Conservation (phyloP, 2,113 vertebrate species). For the Cricetomys ansorgei region DNA sequence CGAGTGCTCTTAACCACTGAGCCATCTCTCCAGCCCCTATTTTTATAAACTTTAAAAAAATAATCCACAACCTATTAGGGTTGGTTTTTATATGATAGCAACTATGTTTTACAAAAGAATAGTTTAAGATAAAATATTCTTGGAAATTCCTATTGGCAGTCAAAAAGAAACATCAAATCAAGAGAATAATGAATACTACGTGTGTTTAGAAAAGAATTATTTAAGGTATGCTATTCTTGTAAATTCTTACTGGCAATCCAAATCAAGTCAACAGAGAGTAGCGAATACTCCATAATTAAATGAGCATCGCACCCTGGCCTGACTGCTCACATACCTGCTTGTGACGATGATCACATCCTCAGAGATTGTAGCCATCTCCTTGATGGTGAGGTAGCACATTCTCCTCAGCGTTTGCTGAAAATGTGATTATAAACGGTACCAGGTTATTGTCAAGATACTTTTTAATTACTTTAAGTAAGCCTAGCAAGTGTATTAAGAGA, state of each 20-base stretch:
- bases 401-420: constrained; percentile 96
- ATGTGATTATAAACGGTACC: constrained; percentile 45
- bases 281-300: neutral
- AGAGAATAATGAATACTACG: neutral
- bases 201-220: constrained; percentile 39
- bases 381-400: constrained; percentile 99
- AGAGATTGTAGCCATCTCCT: constrained; percentile 99
- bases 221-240: neutral
- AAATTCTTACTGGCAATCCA: neutral
- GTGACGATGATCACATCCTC: constrained; percentile 99
- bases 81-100: constrained; percentile 39
- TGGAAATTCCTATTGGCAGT: constrained; percentile 15
- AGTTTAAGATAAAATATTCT: neutral
- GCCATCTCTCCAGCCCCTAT: neutral
- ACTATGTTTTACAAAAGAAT: constrained; percentile 31
- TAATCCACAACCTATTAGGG: neutral
- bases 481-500: constrained; percentile 16
- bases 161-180: constrained; percentile 35
- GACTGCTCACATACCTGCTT: constrained; percentile 91
- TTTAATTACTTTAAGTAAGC: constrained; percentile 27
- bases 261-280: neutral
- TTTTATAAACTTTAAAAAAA: neutral
- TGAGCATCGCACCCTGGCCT: neutral
- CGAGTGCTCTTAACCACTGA: neutral
- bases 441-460: constrained; percentile 59